Evolutionary conservation across 2,113 vertebrate species (phyloP).

Genomic region (Calyptomena viridis): DNA sequence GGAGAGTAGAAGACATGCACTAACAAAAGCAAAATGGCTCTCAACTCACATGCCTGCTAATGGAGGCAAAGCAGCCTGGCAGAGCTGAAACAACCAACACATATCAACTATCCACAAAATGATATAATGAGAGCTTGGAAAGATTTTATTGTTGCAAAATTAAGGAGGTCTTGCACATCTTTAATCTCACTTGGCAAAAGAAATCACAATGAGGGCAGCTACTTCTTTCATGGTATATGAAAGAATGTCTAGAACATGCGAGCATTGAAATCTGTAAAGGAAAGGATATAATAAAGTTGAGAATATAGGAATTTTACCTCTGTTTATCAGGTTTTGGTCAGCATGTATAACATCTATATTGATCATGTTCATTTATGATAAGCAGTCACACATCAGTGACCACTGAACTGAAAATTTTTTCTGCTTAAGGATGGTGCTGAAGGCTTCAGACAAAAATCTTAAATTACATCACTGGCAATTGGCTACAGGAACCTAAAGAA

Average conservation of each 20-base stretch:
- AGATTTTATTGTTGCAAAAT: background rate
- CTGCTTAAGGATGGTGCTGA: background rate
- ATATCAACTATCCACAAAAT: background rate
- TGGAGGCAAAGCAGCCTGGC: background rate
- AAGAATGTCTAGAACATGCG: background rate
- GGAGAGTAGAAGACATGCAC: background rate
- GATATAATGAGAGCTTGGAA: background rate
- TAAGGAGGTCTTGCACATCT: background rate
- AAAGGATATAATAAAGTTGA: background rate
- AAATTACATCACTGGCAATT: background rate
- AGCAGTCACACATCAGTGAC: background rate
- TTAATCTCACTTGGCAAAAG: slow-evolving; percentile 6
- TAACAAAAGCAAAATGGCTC: background rate
- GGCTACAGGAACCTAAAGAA: background rate
- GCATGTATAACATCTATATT: background rate
- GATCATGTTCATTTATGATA: background rate
- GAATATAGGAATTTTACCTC: background rate
- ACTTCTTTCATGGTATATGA: background rate
- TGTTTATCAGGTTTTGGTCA: background rate
- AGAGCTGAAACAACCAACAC: background rate
- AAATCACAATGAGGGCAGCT: background rate
- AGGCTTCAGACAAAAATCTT: background rate
- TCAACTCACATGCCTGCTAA: background rate
- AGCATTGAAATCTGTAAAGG: background rate
- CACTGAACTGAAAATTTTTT: background rate